Base-by-base conservation (phyloP, 2,888 invertebrate genomes). In the Pegoplata infirma region DNA sequence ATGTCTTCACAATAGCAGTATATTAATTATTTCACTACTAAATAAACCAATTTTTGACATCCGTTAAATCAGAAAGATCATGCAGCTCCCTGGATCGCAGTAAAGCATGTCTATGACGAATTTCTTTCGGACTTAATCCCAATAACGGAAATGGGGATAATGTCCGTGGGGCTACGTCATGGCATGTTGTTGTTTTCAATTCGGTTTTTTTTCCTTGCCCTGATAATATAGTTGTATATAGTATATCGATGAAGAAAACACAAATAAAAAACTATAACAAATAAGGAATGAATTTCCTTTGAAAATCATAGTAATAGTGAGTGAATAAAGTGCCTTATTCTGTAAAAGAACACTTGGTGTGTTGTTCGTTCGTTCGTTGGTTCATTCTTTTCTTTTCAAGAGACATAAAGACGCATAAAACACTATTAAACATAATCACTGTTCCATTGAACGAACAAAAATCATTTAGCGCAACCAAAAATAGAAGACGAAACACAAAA, bases 361-460 rank as follows among this genome's bases (percentile, higher is more conserved):
- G 5, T 56, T 12, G 14, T 5, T n/a, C n/a, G n/a, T n/a, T n/a
- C n/a, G n/a, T n/a, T n/a, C n/a, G n/a, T n/a, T n/a, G n/a, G n/a
- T n/a, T n/a, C 7, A 10, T 12, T 40, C 55, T 47, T 25, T 66
- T 59, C 58, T 66, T 58, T 14, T 47, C 75, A 63, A 69, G 63
- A 75, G 71, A 71, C 77, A 73, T 36, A 63, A 61, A 75, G 71
- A 79, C 75, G 79, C 79, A 76, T 76, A 74, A 78, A 72, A 76
- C 71, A 71, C 80, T 81, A 81, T 81, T 81, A 84, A 86, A 84
- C 84, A 86, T 85, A 87, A 84, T 87, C 89, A 89, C 84, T 88
- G 87, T 89, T 89, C 89, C 89, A 87, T 89, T 89, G 89, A 89
- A 88, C 85, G 89, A 88, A 85, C 89, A 89, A 89, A 79, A 89